These are phyloP conservation scores for Salarias fasciatus DNA, from an alignment of 2,797 vertebrate species.

Conservation along the genomic window DNA sequence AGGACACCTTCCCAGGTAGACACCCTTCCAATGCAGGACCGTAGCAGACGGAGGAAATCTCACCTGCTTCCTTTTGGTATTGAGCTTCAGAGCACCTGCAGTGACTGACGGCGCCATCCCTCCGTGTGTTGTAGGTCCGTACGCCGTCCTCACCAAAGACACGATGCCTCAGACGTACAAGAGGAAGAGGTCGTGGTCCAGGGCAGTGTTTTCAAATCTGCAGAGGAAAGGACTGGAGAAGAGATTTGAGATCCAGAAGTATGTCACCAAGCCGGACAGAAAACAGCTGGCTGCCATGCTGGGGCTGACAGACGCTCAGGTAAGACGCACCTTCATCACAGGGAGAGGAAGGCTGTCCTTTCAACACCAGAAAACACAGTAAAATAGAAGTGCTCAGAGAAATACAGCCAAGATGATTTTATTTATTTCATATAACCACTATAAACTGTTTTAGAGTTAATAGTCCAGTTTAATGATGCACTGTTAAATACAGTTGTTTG, in stretches of 20 bases:
- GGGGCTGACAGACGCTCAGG: slow-evolving; percentile 97
- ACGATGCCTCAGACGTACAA: slow-evolving; percentile 99
- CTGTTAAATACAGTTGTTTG: too few species aligned
- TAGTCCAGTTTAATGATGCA: too few species aligned
- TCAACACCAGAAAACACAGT: neutral
- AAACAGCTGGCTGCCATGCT: slow-evolving; percentile 98
- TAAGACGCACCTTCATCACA: slow-evolving; percentile 58
- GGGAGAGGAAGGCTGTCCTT: neutral
- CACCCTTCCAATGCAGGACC: slow-evolving; percentile 43
- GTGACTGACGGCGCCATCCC: slow-evolving; percentile 5
- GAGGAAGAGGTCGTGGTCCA: slow-evolving; percentile 96
- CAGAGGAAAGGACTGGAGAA: slow-evolving; percentile 99
- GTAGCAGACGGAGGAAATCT: slow-evolving; percentile 34
- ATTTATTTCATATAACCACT: too few species aligned
- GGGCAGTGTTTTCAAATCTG: slow-evolving; percentile 97
- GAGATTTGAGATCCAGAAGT: slow-evolving; percentile 98
- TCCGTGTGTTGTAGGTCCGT: slow-evolving; percentile 86
- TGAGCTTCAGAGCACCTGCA: slow-evolving; percentile 34
- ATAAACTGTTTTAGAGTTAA: too few species aligned
- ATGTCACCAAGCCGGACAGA: slow-evolving; percentile 98
- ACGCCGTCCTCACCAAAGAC: slow-evolving; percentile 97
- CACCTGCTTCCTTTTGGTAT: slow-evolving; percentile 10
- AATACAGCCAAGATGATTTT: too few species aligned
- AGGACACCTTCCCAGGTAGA: slow-evolving; percentile 99
- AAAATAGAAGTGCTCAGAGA: too few species aligned